Evolutionary conservation across 2,113 vertebrate species (phyloP), one percentile per base, ranked within the genome.

Genomic region (Gymnocephalus cernua): DNA sequence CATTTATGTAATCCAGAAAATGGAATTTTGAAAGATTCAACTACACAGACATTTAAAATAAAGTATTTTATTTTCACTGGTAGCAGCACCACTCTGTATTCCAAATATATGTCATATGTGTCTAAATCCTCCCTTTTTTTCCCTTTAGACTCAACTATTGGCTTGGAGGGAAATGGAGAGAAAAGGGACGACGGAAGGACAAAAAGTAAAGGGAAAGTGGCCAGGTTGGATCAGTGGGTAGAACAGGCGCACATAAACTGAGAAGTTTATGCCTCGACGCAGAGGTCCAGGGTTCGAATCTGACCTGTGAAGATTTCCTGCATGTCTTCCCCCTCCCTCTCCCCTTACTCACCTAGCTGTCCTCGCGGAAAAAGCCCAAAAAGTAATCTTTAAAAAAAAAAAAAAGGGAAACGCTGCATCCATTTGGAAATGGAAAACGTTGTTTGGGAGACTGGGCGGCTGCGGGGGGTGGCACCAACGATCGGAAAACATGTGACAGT

Each of bases 401-500:
- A 3, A 35, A 35, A 35, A 35, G 3, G 12, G 12, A 67, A 59
- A 4, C 73, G 4, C 14, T 13, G 14, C 18, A 1, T 29, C 57
- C 44, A 76, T 82, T 86, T 80, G 73, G 18, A 65, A 81, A 54
- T 21, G 47, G 56, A 78, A 38, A 82, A 77, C 57, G 25, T 14
- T 19, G 27, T 61, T 1, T 0, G 3, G 50, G 29, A 72, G 23
- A 27, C 4, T 25, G 75, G 29, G 61, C 11, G 65, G 56, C 50
- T 27, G 63, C 2, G 27, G 70, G 4, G 38, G 45, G 64, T 45
- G 51, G 47, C 74, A 84, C 9, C 6, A 14, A 38, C 66, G 7
- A 74, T 77, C 74, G 44, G 53, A 89, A 78, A 80, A 64, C 68
- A 51, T 64, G 87, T 90, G 87, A 91, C 90, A 92, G 89, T 89